phyloP scores from a whole-genome alignment of 2,888 invertebrate genomes.

The Agelastica alni region DNA sequence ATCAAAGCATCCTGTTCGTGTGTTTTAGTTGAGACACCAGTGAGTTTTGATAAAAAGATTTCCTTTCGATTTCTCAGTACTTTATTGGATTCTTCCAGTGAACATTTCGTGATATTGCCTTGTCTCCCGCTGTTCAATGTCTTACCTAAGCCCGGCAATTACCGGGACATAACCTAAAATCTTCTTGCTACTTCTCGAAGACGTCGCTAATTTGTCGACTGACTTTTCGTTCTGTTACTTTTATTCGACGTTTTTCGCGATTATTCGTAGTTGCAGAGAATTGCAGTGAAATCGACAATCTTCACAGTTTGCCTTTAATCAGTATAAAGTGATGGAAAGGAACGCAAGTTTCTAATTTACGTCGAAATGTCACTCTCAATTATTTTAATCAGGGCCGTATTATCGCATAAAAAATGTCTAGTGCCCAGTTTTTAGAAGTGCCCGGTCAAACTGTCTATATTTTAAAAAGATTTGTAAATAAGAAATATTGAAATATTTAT shows the following conservation, averaged over 20 bases:
- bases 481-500: too few species aligned
- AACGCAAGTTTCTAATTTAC: too few species aligned
- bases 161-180: constrained; percentile 43
- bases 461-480: too few species aligned
- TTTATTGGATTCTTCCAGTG: constrained; percentile 49
- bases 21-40: background rate
- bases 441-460: too few species aligned
- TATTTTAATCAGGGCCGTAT: too few species aligned
- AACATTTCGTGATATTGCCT: constrained; percentile 49
- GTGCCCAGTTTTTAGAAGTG: too few species aligned
- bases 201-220: constrained; percentile 30
- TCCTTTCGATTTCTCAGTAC: constrained; percentile 43
- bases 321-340: too few species aligned
- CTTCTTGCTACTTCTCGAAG: constrained; percentile 28
- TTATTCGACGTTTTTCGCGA: constrained; percentile 21
- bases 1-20: background rate
- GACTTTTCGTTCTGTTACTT: constrained; percentile 24
- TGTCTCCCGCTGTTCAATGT: constrained; percentile 43
- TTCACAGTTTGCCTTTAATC: too few species aligned
- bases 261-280: constrained; percentile 14
- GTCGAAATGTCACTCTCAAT: too few species aligned
- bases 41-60: constrained; percentile 1
- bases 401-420: too few species aligned
- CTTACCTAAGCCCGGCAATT: constrained; percentile 49
- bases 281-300: background rate